These are phyloP conservation scores for Parazoanthus darwini DNA, from an alignment of 92 coral and sea anemone genomes.

Conservation along the genomic window DNA sequence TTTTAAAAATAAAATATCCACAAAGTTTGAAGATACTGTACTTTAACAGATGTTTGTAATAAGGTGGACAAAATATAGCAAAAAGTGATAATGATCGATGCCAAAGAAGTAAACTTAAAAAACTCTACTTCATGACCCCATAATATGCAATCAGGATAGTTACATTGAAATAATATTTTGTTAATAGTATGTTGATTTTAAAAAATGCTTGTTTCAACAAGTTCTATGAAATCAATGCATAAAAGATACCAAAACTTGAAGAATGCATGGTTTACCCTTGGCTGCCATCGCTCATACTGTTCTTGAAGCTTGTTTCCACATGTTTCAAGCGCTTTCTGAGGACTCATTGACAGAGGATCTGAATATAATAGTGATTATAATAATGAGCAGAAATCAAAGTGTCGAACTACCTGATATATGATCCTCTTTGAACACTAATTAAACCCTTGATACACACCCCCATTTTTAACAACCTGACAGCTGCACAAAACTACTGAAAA, in stretches of 20 bases:
- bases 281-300: slow-evolving; percentile 98
- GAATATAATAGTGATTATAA: background rate
- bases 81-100: background rate
- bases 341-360: slow-evolving; percentile 85
- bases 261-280: slow-evolving; percentile 67
- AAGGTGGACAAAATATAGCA: background rate
- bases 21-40: too few species aligned
- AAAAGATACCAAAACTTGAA: background rate
- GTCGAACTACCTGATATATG: background rate
- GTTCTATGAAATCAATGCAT: too few species aligned
- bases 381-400: background rate
- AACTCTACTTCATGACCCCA: background rate
- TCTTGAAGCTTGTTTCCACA: slow-evolving; percentile 92
- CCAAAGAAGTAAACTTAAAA: background rate
- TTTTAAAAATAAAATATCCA: too few species aligned
- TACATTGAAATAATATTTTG: background rate
- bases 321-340: slow-evolving; percentile 89
- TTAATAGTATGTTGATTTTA: too few species aligned
- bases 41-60: too few species aligned
- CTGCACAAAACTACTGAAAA: background rate
- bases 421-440: too few species aligned
- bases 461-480: background rate
- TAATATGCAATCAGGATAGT: background rate
- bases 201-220: too few species aligned
- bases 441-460: too few species aligned